phyloP scores from a whole-genome alignment of 1,140 invertebrate genomes.

The Manduca sexta region DNA sequence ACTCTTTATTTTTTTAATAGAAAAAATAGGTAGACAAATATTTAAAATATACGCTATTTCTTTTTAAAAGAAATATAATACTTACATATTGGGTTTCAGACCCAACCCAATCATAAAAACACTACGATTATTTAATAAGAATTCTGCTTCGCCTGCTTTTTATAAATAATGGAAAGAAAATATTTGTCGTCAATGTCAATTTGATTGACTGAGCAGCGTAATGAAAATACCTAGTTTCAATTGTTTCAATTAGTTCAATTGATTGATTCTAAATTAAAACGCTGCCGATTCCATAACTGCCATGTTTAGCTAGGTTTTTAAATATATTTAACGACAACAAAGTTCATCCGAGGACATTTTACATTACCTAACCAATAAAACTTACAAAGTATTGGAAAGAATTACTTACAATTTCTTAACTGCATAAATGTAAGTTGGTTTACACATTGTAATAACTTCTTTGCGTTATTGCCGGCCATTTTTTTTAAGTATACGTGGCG shows the following conservation, averaged over 20 bases:
- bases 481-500: constrained; percentile 14
- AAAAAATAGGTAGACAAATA: not conserved
- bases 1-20: too few species aligned
- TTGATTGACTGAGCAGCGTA: too few species aligned
- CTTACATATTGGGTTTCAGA: too few species aligned
- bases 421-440: constrained; percentile 28
- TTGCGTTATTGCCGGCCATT: constrained; percentile 43
- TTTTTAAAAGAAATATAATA: not conserved
- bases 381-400: constrained; percentile 9
- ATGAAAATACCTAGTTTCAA: too few species aligned
- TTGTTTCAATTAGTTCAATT: too few species aligned
- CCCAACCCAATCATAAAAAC: not conserved
- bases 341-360: not conserved
- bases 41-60: not conserved
- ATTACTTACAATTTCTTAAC: constrained; percentile 48
- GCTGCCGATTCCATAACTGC: too few species aligned
- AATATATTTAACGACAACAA: not conserved
- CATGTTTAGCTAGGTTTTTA: too few species aligned
- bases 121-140: too few species aligned
- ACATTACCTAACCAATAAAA: constrained; percentile 25
- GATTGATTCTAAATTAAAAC: too few species aligned
- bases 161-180: too few species aligned
- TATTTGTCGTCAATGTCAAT: too few species aligned
- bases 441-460: constrained; percentile 40
- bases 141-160: too few species aligned